phyloP scores from a whole-genome alignment of 1,140 invertebrate species.

The Macrostomum lignano region DNA sequence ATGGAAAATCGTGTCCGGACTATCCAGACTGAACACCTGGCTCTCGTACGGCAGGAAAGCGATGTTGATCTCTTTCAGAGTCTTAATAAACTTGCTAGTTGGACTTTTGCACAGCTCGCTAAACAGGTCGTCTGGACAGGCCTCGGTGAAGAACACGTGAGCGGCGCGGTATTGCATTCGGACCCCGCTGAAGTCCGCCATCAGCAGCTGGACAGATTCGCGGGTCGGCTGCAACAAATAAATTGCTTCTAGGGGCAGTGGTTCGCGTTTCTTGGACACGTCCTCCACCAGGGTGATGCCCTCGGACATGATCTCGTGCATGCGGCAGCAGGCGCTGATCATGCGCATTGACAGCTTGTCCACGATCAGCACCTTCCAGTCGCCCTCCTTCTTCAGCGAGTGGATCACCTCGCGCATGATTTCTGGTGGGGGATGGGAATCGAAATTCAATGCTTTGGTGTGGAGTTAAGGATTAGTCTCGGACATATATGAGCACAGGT shows the following conservation, averaged over 20 bases:
- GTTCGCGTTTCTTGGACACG: slow-evolving; percentile 82
- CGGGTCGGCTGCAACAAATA: slow-evolving; percentile 86
- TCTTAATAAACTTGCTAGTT: slow-evolving; percentile 62
- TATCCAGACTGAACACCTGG: slow-evolving; percentile 90
- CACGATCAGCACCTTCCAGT: slow-evolving; percentile 89
- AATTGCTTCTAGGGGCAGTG: slow-evolving; percentile 76
- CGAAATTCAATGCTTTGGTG: no score
- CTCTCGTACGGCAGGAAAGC: slow-evolving; percentile 86
- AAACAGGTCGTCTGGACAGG: slow-evolving; percentile 67
- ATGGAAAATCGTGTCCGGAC: slow-evolving; percentile 74
- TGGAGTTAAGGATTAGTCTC: no score
- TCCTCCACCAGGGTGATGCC: slow-evolving; percentile 97
- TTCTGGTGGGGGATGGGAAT: slow-evolving; percentile 36
- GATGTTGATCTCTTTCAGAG: slow-evolving; percentile 91
- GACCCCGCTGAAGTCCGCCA: slow-evolving; percentile 65
- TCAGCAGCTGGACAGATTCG: slow-evolving; percentile 50
- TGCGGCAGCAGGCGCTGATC: slow-evolving; percentile 95
- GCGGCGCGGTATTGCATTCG: slow-evolving; percentile 64
- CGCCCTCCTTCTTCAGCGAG: slow-evolving; percentile 61
- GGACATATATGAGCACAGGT: no score
- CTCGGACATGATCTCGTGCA: slow-evolving; percentile 94
- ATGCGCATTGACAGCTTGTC: slow-evolving; percentile 91
- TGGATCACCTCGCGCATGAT: slow-evolving; percentile 90
- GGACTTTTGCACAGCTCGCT: slow-evolving; percentile 53
- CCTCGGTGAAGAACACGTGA: slow-evolving; percentile 97